Base-by-base conservation (phyloP, 2,797 vertebrate genomes). In the Pampus argenteus region DNA sequence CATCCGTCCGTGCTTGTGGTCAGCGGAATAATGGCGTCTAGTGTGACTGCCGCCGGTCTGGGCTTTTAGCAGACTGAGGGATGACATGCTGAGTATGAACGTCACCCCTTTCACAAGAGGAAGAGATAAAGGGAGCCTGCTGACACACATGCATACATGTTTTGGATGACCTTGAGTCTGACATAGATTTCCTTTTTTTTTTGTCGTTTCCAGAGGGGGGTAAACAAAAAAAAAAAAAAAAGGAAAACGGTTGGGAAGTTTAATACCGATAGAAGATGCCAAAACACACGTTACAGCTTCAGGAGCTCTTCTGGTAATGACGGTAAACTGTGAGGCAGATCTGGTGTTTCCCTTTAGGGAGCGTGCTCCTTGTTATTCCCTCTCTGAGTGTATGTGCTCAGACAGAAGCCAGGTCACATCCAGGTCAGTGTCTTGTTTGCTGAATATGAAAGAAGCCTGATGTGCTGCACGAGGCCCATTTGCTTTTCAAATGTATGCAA, bases 401-500 rank as follows among this genome's bases (percentile, higher is more conserved):
- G 51, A 66, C 74, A 74, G 56, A 45, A 64, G 36, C 34, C 51
- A 29, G 81, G 86, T 86, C 86, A 84, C 0, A 83, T 79, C 78
- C 69, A 68, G 83, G 84, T 88, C 76, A 66, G 29, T 14, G 72
- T 78, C 52, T 59, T 75, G 66, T 88, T 87, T 76, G 71, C 45
- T 47, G 58, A 80, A 81, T 50, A 61, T 72, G 44, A 63, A 62
- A 62, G 63, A 70, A 20, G 42, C 64, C 20, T 36, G 63, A 77
- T 48, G 58, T 56, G 63, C 45, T 56, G 74, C 72, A 67, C 15
- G 7, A 66, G 26, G 20, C 63, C 62, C 73, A 88, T 88, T 86
- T 85, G 87, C 69, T 55, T 89, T 84, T 80, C 78, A 88, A 87
- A 86, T 85, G 59, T 63, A 88, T 86, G 88, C 78, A 87, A 89